Base-by-base conservation (phyloP, 1,140 invertebrate genomes). In the Solen grandis region DNA sequence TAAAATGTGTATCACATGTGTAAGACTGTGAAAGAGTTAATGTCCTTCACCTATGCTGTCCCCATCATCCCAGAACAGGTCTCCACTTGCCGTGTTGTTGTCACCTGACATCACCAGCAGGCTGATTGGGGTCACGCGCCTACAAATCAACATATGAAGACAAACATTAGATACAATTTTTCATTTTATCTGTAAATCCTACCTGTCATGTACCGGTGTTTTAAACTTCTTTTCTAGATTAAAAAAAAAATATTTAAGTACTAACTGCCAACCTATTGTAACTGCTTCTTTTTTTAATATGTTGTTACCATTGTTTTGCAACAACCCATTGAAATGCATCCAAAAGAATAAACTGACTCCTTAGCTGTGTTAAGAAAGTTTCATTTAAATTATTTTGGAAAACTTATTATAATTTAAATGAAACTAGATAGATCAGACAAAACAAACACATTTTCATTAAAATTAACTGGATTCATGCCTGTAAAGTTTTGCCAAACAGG, bases 21-120 rank as follows among this genome's bases (percentile, higher is more conserved):
- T 19, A 46, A 46, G 19, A 10, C 8, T 10, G 41, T 8, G 41
- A 46, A 19, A 8, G 8, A 8, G 19, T 46, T 46, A 19, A 46
- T 46, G 41, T 46, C 41, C 41, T 19, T 70, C 81, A 88, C 88
- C 87, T 29, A 87, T 59, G 10, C 86, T 63, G 27, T 91, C 88
- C 59, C 92, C 92, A 82, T 92, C 91, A 77, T 92, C 92, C 88
- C 90, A 92, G 78, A 85, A 92, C 14, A 92, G 72, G 33, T 73
- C 55, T 27, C 91, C 92, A 22, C 19, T 60, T 0, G 92, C 91
- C 31, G 27, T 52, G 1, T 65, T 79, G 33, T 85, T 75, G 25
- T 72, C 84, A 83, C 90, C 87, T 25, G 90, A 82, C 27, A 91
- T 88, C 16, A 91, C 86, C 10, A 90, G 78, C n/a, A 92, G 76